A percentile compares a stretch with the other conserved stretches of the same genome.
Evolutionary conservation across 2,113 vertebrate species (phyloP).

Genomic region (Malurus elegans): DNA sequence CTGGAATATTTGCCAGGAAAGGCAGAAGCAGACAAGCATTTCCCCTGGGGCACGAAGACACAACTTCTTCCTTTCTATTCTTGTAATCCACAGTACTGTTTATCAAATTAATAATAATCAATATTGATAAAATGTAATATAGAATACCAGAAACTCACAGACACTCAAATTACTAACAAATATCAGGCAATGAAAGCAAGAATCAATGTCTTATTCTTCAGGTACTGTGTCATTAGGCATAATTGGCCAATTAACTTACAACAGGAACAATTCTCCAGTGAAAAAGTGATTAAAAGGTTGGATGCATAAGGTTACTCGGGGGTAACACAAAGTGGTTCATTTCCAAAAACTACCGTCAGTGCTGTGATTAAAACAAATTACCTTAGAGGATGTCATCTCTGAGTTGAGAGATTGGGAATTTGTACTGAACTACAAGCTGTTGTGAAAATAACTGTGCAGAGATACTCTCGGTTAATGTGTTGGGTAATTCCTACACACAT

Average conservation of each 20-base stretch:
- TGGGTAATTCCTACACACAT: background rate
- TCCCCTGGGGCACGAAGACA: background rate
- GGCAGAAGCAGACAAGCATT: background rate
- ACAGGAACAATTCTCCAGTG: background rate
- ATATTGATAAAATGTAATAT: background rate
- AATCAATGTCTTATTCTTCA: background rate
- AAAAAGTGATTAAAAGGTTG: background rate
- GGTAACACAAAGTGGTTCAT: background rate
- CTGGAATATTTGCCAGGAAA: background rate
- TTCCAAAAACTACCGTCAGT: background rate
- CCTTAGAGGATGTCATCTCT: background rate
- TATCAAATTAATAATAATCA: background rate
- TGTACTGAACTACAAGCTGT: background rate
- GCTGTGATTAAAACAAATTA: background rate
- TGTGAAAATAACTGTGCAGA: background rate
- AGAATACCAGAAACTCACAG: background rate
- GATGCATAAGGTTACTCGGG: background rate
- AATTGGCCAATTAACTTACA: constrained; percentile 5
- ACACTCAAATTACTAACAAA: background rate
- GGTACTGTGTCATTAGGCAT: background rate
- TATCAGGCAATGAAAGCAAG: background rate
- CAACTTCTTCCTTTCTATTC: background rate
- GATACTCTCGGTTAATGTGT: background rate
- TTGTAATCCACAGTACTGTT: background rate
- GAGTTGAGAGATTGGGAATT: background rate